Percentiles rank a stretch among this genome's conserved stretches.
Evolutionary conservation across 2,888 invertebrate species (phyloP).

Genomic region (Phymatocera aterrima): DNA sequence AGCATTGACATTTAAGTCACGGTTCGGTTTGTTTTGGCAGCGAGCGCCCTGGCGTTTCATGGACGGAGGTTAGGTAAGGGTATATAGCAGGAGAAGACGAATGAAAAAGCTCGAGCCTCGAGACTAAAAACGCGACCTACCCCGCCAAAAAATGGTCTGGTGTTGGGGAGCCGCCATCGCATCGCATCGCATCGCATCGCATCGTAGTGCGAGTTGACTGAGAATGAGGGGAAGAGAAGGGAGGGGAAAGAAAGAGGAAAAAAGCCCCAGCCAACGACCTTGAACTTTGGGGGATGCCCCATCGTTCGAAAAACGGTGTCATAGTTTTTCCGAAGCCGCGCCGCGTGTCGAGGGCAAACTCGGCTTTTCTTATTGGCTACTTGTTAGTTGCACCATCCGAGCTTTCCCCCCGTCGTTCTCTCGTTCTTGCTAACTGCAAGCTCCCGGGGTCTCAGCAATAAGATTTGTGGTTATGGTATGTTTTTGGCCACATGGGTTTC

Average conservation of each 20-base stretch:
- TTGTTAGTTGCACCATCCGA: conserved; percentile 68
- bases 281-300: conserved; percentile 68
- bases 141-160: conserved; percentile 46
- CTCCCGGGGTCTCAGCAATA: conserved; percentile 53
- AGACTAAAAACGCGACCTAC: conserved; percentile 13
- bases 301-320: conserved; percentile 72
- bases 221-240: too few relatives aligned
- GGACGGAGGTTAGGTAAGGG: neutral
- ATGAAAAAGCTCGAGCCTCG: neutral
- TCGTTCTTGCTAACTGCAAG: conserved; percentile 22
- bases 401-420: conserved; percentile 46
- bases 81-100: too few relatives aligned
- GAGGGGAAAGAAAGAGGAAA: conserved; percentile 53
- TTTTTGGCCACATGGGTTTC: conserved; percentile 59
- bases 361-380: conserved; percentile 73
- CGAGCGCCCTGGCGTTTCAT: neutral
- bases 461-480: conserved; percentile 72
- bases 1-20: too few relatives aligned
- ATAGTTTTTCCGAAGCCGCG: conserved; percentile 70
- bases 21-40: neutral
- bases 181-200: too few relatives aligned
- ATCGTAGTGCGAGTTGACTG: too few relatives aligned
- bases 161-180: neutral
- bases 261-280: conserved; percentile 67
- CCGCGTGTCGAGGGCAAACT: conserved; percentile 61